Evolutionary conservation across 2,888 invertebrate species (phyloP).

Genomic region (Tetragnatha montana): DNA sequence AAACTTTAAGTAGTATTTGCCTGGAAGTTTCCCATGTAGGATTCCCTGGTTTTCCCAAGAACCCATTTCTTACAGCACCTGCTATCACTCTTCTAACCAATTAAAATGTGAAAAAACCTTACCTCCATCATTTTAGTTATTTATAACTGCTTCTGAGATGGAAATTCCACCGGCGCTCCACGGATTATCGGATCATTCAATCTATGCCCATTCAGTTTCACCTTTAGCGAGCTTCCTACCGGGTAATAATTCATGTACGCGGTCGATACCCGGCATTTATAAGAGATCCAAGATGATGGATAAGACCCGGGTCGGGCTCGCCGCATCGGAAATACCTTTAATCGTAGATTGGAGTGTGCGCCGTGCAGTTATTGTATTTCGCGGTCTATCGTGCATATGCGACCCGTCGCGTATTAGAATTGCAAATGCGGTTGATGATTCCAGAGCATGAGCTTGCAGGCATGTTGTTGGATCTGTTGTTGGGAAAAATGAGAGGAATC

Average conservation of each 20-base stretch:
- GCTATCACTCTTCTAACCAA: background rate
- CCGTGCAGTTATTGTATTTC: background rate
- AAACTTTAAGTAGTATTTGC: background rate
- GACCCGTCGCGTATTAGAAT: background rate
- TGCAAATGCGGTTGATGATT: background rate
- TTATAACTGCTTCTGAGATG: background rate
- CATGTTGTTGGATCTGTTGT: background rate
- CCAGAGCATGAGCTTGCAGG: background rate
- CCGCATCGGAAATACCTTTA: background rate
- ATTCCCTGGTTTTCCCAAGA: no score
- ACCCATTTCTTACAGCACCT: background rate
- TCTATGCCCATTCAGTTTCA: background rate
- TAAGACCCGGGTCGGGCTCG: background rate
- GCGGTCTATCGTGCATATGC: background rate
- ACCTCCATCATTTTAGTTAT: background rate
- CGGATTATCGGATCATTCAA: background rate
- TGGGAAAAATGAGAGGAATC: background rate
- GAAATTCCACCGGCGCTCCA: background rate
- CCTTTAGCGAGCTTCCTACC: background rate
- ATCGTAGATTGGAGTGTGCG: background rate
- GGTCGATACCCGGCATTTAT: slow-evolving; percentile 1
- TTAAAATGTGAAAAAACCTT: background rate
- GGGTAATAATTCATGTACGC: background rate
- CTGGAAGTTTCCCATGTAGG: background rate
- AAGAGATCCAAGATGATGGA: background rate